A percentile compares a stretch with the other conserved stretches of the same genome.
These are phyloP conservation scores for Tachycineta bicolor DNA, from an alignment of 2,113 vertebrate genomes.

Conservation along the genomic window DNA sequence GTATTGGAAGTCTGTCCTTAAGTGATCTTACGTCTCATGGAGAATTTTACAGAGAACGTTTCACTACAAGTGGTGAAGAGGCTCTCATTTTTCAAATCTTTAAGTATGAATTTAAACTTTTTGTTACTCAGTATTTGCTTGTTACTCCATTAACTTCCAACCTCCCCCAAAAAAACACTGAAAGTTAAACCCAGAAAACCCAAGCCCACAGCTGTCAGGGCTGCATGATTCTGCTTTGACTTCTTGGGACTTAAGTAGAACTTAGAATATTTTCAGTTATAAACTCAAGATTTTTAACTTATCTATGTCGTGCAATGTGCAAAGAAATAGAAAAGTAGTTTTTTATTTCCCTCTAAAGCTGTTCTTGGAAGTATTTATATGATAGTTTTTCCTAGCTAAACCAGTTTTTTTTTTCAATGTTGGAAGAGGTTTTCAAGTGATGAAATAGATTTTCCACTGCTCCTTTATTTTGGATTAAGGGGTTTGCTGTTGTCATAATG, in stretches of 20 bases:
- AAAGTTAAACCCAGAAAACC: background rate
- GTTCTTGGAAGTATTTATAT: background rate
- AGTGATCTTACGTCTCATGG: conserved; percentile 94
- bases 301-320: background rate
- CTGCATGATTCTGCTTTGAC: background rate
- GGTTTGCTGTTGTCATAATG: background rate
- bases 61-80: conserved; percentile 92
- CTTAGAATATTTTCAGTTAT: background rate
- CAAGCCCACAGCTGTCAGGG: background rate
- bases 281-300: background rate
- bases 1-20: conserved; percentile 92
- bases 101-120: conserved; percentile 77
- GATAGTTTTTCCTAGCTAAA: background rate
- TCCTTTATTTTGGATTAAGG: background rate
- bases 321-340: background rate
- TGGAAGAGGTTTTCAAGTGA: background rate
- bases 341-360: background rate
- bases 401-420: background rate
- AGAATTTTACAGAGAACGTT: conserved; percentile 93
- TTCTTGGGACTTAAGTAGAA: background rate
- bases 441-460: background rate
- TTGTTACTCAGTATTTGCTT: background rate
- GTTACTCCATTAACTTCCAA: background rate
- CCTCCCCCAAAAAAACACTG: accelerated
- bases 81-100: conserved; percentile 91